Evolutionary conservation across 2,888 invertebrate species (phyloP), one percentile per base, ranked within the genome.

Genomic region (Mythimna lalbum): DNA sequence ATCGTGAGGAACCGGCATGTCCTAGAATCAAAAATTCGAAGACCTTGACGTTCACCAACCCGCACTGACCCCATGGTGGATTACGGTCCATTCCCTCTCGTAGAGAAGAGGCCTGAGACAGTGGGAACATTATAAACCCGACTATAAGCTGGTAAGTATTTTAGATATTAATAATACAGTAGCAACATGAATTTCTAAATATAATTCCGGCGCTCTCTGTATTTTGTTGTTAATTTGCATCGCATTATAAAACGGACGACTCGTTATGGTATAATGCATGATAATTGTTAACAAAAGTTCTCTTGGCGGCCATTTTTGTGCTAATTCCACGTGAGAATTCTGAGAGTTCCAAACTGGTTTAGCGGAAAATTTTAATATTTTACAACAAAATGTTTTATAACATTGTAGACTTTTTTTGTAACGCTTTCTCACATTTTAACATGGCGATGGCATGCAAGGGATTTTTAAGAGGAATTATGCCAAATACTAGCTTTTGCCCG

Each of bases 231-330:
- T 67, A 76, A 90, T 91, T 90, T 90, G 81, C 91, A 90, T 90
- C 69, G 78, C 86, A 84, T 87, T 87, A 86, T 85, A 27, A 50
- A 62, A 73, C 52, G 64, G 65, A 55, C 64, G 75, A 63, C 64
- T 73, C 69, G 66, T 71, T 69, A 77, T 70, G 70, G 75, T 50
- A 84, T 91, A 89, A 92, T 91, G 78, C 90, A 92, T 91, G 91
- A 86, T 91, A 92, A 92, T 92, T 91, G 89, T 87, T 87, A 80
- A 82, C 85, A 85, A 89, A 91, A 91, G 87, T 92, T 88, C 76
- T n/a, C 39, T 68, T 79, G 76, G 63, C 72, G 31, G 63, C 79
- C 81, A 84, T 76, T 73, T 80, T 78, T 81, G 75, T 62, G 64
- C 66, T 56, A 67, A 69, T 84, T 76, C 63, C 74, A 82, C 81